These are phyloP conservation scores for Chrysochloris asiatica DNA, from an alignment of 2,113 vertebrate genomes.

Conservation along the genomic window DNA sequence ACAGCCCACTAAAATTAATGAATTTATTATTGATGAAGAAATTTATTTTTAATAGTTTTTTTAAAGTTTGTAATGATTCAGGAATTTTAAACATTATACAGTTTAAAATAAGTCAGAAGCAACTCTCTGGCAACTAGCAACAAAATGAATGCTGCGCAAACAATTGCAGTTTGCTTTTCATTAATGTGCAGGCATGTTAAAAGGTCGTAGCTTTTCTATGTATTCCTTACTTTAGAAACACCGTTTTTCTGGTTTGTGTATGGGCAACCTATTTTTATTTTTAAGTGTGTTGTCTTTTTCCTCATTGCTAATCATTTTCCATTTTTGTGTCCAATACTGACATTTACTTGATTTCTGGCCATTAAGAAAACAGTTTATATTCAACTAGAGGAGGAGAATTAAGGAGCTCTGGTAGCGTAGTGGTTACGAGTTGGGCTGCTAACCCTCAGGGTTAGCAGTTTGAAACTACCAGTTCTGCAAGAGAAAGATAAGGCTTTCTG, in stretches of 20 bases:
- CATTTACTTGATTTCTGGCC: background rate
- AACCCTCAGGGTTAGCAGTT: no score
- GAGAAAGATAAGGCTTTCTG: no score
- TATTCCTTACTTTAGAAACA: constrained; percentile 15
- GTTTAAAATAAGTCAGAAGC: no score
- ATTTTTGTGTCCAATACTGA: background rate
- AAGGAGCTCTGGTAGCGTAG: no score
- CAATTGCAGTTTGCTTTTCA: constrained; percentile 31
- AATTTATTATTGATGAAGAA: background rate
- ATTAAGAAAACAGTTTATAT: background rate
- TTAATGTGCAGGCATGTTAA: background rate
- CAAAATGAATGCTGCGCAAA: no score
- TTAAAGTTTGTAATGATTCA: background rate
- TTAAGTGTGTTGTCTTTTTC: constrained; percentile 8
- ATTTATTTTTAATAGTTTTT: no score
- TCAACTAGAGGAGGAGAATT: constrained; percentile 15
- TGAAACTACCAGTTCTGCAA: no score
- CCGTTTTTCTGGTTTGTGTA: no score
- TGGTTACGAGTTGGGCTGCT: no score
- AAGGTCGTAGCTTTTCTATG: background rate
- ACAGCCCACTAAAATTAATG: background rate
- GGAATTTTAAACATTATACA: background rate
- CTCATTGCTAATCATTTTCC: constrained; percentile 33
- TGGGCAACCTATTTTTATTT: background rate
- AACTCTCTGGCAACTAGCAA: no score